Evolutionary conservation across 1,140 invertebrate genomes (phyloP), one percentile per base, ranked within the genome.

Genomic region (Ceratina japonica): DNA sequence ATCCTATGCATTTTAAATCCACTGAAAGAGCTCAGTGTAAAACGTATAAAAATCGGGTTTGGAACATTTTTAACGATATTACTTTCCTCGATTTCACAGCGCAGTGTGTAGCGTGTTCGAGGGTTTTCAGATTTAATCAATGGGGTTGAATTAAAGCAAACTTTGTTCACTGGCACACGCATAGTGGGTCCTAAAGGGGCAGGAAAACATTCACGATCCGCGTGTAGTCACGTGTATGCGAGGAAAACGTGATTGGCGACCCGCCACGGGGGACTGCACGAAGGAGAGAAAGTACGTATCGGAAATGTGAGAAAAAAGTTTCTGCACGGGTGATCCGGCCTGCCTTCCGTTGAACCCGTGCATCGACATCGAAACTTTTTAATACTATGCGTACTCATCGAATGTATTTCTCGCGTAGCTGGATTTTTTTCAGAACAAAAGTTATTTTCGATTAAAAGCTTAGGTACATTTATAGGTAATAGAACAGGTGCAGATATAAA

Each of bases 121-220:
- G 24, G 10, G 51, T 31, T 54, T 54, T 69, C 66, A 54, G 66
- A 69, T 54, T 54, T 69, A 54, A 69, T 69, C 51, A 69, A 52
- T 54, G 51, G 64, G 31, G 24, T 22, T n/a, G 66, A 69, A 22
- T 54, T 54, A 31, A 69, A 54, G 51, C 27, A 54, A 69, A 69
- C 24, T 69, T 68, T 69, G 3, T n/a, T 18, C 13, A 51, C 15
- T 27, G 49, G 10, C 3, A 12, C 22, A 52, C 66, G 31, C 66
- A 44, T 69, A 20, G 66, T 69, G 49, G 66, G 3, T 37, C 18
- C 5, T 12, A 31, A 24, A 27, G 66, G 24, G 66, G 16, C 37
- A 44, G 37, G 37, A 44, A 54, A 69, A 69, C 66, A 68, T 68
- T 68, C 49, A 7, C 22, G 65, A 68, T 18, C 49, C 37, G 5